Evolutionary conservation across 2,113 vertebrate species (phyloP).

Genomic region (Lontra canadensis): DNA sequence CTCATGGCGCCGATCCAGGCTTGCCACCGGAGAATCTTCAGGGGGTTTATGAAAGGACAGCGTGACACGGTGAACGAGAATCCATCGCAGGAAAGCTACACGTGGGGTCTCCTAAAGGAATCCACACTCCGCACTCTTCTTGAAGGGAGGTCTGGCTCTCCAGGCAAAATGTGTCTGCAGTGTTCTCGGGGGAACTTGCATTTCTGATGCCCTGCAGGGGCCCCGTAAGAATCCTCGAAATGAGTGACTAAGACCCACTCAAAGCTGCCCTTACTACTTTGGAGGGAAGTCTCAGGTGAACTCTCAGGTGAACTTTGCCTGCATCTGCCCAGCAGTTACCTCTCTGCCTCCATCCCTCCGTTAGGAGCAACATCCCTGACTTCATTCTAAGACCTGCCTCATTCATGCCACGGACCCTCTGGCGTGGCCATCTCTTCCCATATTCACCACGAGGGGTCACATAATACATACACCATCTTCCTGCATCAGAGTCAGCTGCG

Average conservation of each 20-base stretch:
- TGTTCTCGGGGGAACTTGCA: neutral
- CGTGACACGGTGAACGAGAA: neutral
- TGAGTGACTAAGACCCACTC: neutral
- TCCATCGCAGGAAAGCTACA: neutral
- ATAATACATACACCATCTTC: neutral
- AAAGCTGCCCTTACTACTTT: neutral
- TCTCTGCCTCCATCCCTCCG: neutral
- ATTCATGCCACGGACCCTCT: neutral
- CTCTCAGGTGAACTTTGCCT: neutral
- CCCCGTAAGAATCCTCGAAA: neutral
- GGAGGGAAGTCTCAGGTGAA: neutral
- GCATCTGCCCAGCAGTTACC: neutral
- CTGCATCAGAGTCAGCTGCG: neutral
- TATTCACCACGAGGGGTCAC: neutral
- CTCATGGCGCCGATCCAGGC: too few species aligned
- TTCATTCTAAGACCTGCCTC: neutral
- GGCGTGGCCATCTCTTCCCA: neutral
- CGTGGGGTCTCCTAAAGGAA: neutral
- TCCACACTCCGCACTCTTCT: fast-evolving
- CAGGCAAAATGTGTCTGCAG: neutral
- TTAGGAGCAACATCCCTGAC: neutral
- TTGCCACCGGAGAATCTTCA: neutral
- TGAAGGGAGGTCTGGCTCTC: neutral
- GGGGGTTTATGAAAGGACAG: neutral
- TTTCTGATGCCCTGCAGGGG: neutral